phyloP scores from a whole-genome alignment of 2,888 invertebrate species.

The Leptopilina myrica region DNA sequence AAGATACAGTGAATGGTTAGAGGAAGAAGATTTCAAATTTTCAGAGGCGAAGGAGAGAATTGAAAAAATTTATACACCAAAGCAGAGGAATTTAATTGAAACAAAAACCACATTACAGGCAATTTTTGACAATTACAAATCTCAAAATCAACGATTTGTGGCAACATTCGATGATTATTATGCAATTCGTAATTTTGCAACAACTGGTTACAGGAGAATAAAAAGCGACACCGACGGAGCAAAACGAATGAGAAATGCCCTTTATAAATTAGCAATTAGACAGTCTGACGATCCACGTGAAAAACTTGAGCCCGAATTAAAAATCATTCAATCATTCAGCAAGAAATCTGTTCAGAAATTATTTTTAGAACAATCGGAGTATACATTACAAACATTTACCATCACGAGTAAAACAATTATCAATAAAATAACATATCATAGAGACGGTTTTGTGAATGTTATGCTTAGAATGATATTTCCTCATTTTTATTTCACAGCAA shows the following conservation, averaged over 20 bases:
- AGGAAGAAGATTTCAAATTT: not conserved
- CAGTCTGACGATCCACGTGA: not conserved
- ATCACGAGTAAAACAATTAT: too few relatives aligned
- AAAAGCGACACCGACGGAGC: not conserved
- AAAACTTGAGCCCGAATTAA: not conserved
- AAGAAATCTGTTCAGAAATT: too few relatives aligned
- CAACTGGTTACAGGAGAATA: not conserved
- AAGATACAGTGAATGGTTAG: not conserved
- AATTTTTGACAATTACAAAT: not conserved
- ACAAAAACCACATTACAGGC: not conserved
- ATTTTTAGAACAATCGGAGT: too few relatives aligned
- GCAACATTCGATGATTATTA: not conserved
- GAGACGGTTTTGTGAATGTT: not conserved
- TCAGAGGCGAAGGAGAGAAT: not conserved
- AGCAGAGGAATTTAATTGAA: not conserved
- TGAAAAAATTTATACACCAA: not conserved
- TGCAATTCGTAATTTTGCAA: not conserved
- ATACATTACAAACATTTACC: not conserved
- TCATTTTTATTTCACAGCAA: too few relatives aligned
- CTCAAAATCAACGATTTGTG: not conserved
- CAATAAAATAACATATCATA: too few relatives aligned
- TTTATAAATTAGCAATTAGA: slow-evolving; percentile 4
- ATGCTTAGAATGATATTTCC: not conserved
- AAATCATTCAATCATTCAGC: too few relatives aligned
- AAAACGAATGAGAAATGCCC: not conserved